These are phyloP conservation scores for Poecilia picta DNA, from an alignment of 2,797 vertebrate genomes.

Conservation along the genomic window DNA sequence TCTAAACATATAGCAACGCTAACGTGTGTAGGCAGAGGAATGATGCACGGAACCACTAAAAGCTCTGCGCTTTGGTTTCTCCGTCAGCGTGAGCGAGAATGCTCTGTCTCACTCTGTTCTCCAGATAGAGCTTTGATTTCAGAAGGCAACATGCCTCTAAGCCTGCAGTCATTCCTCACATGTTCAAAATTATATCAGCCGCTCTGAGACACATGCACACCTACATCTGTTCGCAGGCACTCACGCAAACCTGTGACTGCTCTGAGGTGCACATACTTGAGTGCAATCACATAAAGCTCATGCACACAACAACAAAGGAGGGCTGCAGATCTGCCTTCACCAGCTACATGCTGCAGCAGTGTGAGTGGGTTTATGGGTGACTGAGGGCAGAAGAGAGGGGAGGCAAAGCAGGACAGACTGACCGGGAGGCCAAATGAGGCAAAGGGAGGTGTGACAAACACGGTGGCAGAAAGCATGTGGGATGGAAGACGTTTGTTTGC, in stretches of 20 bases:
- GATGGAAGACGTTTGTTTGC: constrained; percentile 35
- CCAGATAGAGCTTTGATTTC: constrained; percentile 58
- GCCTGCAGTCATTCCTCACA: constrained; percentile 51
- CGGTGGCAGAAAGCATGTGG: constrained; percentile 48
- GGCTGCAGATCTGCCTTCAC: constrained; percentile 37
- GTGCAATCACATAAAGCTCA: constrained; percentile 39
- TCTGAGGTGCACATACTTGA: constrained; percentile 23
- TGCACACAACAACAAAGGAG: constrained; percentile 48
- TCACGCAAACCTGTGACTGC: constrained; percentile 48
- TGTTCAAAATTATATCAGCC: constrained; percentile 44
- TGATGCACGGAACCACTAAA: constrained; percentile 49
- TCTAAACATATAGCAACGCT: constrained; percentile 1
- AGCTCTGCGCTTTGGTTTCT: constrained; percentile 55
- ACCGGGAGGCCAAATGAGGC: constrained; percentile 34
- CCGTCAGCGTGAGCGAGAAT: constrained; percentile 62
- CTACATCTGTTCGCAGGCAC: constrained; percentile 8
- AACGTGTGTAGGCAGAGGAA: constrained; percentile 20
- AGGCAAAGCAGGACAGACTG: constrained; percentile 55
- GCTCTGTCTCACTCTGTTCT: constrained; percentile 51
- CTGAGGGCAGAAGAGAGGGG: constrained; percentile 30
- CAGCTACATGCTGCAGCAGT: constrained; percentile 20
- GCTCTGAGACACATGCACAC: constrained; percentile 36
- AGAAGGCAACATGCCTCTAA: constrained; percentile 50
- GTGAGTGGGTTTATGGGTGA: constrained; percentile 36
- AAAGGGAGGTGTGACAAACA: constrained; percentile 27